phyloP scores from a whole-genome alignment of 1,140 invertebrate genomes.

The Megalonaias nervosa region DNA sequence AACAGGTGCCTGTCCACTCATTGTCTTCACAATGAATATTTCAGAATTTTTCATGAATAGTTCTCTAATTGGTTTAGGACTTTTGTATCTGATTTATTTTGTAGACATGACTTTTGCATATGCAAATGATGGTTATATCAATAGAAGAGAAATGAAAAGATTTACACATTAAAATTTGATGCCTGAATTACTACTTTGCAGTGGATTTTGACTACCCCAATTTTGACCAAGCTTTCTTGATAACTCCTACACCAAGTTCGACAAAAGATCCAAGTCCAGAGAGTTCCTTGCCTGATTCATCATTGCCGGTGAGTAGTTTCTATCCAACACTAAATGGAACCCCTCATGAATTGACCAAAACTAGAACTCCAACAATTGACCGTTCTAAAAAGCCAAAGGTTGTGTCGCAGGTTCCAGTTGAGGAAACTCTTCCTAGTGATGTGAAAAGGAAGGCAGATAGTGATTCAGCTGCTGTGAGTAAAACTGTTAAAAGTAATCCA shows the following conservation, averaged over 20 bases:
- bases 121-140: too few species aligned
- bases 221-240: conserved; percentile 68
- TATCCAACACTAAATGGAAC: conserved; percentile 10
- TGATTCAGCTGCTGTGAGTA: too few species aligned
- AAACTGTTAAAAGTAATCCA: too few species aligned
- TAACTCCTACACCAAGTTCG: conserved; percentile 33
- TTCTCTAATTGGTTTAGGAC: too few species aligned
- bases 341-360: conserved; percentile 5
- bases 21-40: too few species aligned
- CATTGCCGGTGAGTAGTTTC: not conserved
- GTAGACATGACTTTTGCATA: too few species aligned
- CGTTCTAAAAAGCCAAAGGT: conserved; percentile 54
- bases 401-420: not conserved
- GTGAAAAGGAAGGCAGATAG: too few species aligned
- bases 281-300: conserved; percentile 12
- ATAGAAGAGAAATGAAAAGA: too few species aligned
- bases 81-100: too few species aligned
- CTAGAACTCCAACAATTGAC: conserved; percentile 49
- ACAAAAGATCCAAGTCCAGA: not conserved
- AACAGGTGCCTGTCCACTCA: too few species aligned
- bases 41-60: too few species aligned
- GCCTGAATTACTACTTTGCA: conserved; percentile 41
- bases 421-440: too few species aligned
- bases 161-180: not conserved
- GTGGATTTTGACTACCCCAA: conserved; percentile 71